Percentiles rank a stretch among this genome's conserved stretches.
phyloP scores from a whole-genome alignment of 1,140 invertebrate species.

The Bombus confusus region DNA sequence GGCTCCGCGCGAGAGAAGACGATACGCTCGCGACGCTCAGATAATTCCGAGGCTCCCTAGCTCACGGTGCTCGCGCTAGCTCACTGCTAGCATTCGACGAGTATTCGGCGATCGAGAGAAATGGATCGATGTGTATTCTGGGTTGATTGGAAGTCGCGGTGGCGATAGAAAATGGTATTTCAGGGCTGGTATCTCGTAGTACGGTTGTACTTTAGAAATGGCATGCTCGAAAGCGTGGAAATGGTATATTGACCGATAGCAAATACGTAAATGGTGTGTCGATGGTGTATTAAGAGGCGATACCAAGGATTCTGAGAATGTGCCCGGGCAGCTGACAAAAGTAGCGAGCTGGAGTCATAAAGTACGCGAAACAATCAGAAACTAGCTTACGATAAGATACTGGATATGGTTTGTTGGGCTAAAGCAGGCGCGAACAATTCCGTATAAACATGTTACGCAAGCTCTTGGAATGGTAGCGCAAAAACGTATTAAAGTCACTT shows the following conservation, averaged over 20 bases:
- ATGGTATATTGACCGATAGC: neutral
- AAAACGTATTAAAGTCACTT: conserved; percentile 13
- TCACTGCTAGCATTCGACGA: no score
- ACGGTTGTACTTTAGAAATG: neutral
- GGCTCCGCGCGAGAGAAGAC: neutral
- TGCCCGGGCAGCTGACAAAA: neutral
- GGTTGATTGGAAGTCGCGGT: no score
- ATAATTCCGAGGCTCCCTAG: neutral
- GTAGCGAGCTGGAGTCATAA: neutral
- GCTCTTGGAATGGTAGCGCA: conserved; percentile 9
- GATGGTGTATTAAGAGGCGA: neutral
- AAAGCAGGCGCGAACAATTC: neutral
- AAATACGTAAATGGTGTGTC: neutral
- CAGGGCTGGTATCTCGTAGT: no score
- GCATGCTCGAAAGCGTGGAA: neutral
- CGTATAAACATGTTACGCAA: conserved; percentile 10
- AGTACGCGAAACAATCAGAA: neutral
- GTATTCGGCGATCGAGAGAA: no score
- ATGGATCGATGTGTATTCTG: no score
- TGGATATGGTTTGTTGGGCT: neutral
- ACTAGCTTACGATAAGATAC: neutral
- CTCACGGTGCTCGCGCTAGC: neutral
- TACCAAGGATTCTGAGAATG: neutral
- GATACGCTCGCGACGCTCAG: neutral
- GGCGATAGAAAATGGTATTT: no score